Evolutionary conservation across 2,113 vertebrate species (phyloP).

Genomic region (Psilopsiagon aurifrons): DNA sequence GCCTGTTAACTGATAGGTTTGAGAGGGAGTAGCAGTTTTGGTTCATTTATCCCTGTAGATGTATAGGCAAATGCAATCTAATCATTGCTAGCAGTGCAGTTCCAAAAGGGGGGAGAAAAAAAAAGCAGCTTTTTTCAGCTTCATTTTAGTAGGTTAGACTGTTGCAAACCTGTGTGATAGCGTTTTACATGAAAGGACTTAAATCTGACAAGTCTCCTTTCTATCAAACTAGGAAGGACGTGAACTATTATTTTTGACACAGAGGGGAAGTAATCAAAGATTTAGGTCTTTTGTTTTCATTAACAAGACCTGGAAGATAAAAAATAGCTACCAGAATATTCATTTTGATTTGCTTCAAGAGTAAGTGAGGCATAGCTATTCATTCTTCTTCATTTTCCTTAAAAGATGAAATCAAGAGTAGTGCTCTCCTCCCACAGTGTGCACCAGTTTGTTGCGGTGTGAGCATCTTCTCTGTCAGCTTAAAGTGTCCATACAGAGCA

Average conservation of each 20-base stretch:
- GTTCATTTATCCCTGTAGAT: slow-evolving; percentile 20
- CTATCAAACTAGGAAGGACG: slow-evolving; percentile 54
- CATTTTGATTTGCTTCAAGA: slow-evolving; percentile 69
- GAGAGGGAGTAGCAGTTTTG: slow-evolving; percentile 23
- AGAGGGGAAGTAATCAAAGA: slow-evolving; percentile 69
- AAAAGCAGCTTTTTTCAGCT: neutral
- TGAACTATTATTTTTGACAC: slow-evolving; percentile 62
- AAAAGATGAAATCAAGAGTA: slow-evolving; percentile 25
- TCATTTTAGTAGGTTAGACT: slow-evolving; percentile 10
- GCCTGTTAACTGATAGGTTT: slow-evolving; percentile 2
- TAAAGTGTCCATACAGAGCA: slow-evolving; percentile 34
- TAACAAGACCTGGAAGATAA: slow-evolving; percentile 64
- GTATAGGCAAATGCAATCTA: slow-evolving; percentile 46
- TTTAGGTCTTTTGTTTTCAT: slow-evolving; percentile 74
- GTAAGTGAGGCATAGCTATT: slow-evolving; percentile 62
- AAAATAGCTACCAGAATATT: slow-evolving; percentile 62
- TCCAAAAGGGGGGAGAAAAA: neutral
- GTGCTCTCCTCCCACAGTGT: neutral
- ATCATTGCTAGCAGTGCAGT: slow-evolving; percentile 32
- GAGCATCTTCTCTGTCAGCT: slow-evolving; percentile 55
- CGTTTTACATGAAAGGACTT: slow-evolving; percentile 41
- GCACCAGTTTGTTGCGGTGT: slow-evolving; percentile 13
- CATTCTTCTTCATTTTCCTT: slow-evolving; percentile 72
- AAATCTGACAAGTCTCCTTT: slow-evolving; percentile 20
- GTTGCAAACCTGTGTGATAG: neutral